Conservation (phyloP, 2,888 invertebrate species). For the Zaprionus obscuricornis region DNA sequence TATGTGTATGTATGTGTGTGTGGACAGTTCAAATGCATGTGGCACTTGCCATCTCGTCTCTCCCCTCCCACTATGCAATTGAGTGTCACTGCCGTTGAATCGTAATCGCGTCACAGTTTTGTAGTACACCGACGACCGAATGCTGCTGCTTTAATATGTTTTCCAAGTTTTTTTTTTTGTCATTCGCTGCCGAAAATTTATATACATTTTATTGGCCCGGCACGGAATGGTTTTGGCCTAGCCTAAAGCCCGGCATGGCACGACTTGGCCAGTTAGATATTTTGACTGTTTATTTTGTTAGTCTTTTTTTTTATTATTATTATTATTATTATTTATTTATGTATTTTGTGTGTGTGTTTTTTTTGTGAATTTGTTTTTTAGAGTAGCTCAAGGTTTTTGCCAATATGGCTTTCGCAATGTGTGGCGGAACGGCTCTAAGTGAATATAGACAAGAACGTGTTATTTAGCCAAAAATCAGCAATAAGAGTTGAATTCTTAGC, state of each 20-base stretch:
- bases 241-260: not conserved
- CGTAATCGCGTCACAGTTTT: constrained; percentile 26
- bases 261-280: constrained; percentile 30
- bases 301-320: constrained; percentile 19
- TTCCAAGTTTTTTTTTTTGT: constrained; percentile 40
- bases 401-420: constrained; percentile 67
- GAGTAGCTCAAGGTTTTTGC: constrained; percentile 73
- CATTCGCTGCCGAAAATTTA: constrained; percentile 56
- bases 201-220: constrained; percentile 53
- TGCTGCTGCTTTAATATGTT: constrained; percentile 17
- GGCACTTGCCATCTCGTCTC: constrained; percentile 22
- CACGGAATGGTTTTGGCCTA: constrained; percentile 9
- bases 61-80: too few species aligned
- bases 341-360: constrained; percentile 18
- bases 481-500: constrained; percentile 59
- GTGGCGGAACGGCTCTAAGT: constrained; percentile 22
- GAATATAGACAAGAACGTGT: constrained; percentile 51
- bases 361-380: constrained; percentile 41
- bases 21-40: constrained; percentile 2
- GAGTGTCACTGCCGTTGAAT: constrained; percentile 16
- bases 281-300: constrained; percentile 29
- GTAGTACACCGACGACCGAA: constrained; percentile 6
- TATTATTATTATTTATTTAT: constrained; percentile 32
- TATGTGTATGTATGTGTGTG: constrained; percentile 1
- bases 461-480: constrained; percentile 61